Percentiles rank a stretch among this genome's conserved stretches.
phyloP scores from a whole-genome alignment of 2,888 invertebrate species.

The Maniola hyperantus region DNA sequence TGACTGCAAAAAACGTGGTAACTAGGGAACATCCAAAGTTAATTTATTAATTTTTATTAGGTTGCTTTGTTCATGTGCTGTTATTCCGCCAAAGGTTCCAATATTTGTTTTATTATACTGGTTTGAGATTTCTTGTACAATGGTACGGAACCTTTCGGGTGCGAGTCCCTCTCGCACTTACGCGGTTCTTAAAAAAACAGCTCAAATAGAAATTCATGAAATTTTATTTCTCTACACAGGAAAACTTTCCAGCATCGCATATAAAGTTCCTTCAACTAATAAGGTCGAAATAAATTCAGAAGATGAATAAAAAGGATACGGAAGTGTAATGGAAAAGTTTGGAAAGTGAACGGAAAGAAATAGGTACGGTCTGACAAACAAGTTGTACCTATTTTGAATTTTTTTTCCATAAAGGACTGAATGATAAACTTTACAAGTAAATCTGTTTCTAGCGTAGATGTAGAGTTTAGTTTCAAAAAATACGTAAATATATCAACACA shows the following conservation, averaged over 20 bases:
- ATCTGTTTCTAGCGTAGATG: too few relatives aligned
- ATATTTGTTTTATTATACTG: too few relatives aligned
- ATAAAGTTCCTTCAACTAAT: slow-evolving; percentile 12
- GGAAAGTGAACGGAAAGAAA: not conserved
- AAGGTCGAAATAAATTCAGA: not conserved
- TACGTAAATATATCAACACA: too few relatives aligned
- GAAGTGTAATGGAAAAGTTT: slow-evolving; percentile 7
- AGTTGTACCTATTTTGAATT: not conserved
- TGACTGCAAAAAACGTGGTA: not conserved
- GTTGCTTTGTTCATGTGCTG: too few relatives aligned
- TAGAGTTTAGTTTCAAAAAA: too few relatives aligned
- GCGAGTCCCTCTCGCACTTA: too few relatives aligned
- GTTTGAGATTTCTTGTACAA: too few relatives aligned
- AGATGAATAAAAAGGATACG: slow-evolving; percentile 10
- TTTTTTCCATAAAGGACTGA: not conserved
- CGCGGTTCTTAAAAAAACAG: not conserved
- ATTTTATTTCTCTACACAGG: not conserved
- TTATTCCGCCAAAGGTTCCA: too few relatives aligned
- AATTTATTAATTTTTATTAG: too few relatives aligned
- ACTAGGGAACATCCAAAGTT: too few relatives aligned
- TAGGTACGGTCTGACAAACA: not conserved
- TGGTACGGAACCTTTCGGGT: too few relatives aligned
- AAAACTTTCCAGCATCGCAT: slow-evolving; percentile 11
- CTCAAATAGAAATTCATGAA: not conserved
- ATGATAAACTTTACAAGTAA: not conserved